A percentile compares a stretch with the other conserved stretches of the same genome.
Evolutionary conservation across 1,140 invertebrate species (phyloP).

Genomic region (Parapsyche elsis): DNA sequence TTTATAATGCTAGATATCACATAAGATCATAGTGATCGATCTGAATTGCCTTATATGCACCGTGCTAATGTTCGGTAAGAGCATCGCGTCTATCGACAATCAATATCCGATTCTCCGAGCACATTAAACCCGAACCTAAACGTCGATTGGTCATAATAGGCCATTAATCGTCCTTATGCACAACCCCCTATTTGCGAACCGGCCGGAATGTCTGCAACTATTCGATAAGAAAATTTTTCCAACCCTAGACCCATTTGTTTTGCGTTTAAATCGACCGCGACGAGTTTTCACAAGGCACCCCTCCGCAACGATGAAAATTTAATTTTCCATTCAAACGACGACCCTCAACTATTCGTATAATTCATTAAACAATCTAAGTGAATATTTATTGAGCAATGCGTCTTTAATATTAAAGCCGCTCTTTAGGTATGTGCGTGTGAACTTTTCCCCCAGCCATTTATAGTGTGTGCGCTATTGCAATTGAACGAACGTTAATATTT

Average conservation of each 20-base stretch:
- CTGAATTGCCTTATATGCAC: too few relatives aligned
- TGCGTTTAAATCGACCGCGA: conserved; percentile 23
- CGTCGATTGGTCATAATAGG: neutral
- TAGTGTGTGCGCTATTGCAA: too few relatives aligned
- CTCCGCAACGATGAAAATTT: conserved; percentile 38
- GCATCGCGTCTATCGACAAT: neutral
- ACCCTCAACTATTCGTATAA: conserved; percentile 39
- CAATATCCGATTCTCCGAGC: neutral
- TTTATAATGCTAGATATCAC: neutral
- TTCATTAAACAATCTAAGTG: conserved; percentile 42
- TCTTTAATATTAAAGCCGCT: neutral
- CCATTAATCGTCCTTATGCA: conserved; percentile 28
- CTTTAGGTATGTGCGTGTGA: too few relatives aligned
- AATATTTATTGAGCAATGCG: conserved; percentile 40
- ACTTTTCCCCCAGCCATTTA: too few relatives aligned
- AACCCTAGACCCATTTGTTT: conserved; percentile 42
- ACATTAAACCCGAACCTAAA: neutral
- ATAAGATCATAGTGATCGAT: too few relatives aligned
- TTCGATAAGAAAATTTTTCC: conserved; percentile 51
- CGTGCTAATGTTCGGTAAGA: neutral
- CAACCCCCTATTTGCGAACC: neutral
- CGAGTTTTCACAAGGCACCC: neutral
- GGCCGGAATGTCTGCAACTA: conserved; percentile 46
- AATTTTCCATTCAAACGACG: conserved; percentile 42
- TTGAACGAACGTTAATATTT: neutral